Evolutionary conservation across 2,113 vertebrate species (phyloP).

Genomic region (Etheostoma spectabile): DNA sequence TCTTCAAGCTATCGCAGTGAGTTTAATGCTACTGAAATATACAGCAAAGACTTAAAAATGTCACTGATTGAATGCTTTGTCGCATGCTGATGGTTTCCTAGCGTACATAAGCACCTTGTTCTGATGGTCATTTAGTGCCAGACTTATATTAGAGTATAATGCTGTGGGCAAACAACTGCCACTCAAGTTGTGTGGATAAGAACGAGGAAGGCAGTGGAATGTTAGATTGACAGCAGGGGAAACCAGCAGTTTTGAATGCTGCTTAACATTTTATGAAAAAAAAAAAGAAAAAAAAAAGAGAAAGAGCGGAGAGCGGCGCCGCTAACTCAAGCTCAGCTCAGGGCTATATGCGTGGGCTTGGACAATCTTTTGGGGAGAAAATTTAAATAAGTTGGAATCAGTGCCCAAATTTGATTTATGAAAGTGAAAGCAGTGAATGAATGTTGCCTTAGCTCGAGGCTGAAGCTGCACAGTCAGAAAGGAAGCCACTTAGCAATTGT

Average conservation of each 20-base stretch:
- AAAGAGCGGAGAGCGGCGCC: not conserved
- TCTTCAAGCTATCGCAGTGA: not conserved
- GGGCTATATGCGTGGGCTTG: slow-evolving; percentile 27
- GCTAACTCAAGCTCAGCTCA: slow-evolving; percentile 37
- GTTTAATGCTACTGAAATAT: not conserved
- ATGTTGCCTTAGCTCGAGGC: slow-evolving; percentile 42
- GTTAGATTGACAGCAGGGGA: slow-evolving; percentile 43
- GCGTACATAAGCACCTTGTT: slow-evolving; percentile 53
- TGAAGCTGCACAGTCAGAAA: slow-evolving; percentile 38
- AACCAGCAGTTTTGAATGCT: slow-evolving; percentile 41
- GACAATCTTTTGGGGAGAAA: slow-evolving; percentile 30
- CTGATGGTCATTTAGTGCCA: slow-evolving; percentile 55
- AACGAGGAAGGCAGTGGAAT: slow-evolving; percentile 34
- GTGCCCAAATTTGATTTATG: slow-evolving; percentile 57
- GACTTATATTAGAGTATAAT: slow-evolving; percentile 51
- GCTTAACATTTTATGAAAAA: slow-evolving; percentile 13
- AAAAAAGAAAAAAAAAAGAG: not conserved
- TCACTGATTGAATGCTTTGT: not conserved
- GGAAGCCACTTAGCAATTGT: slow-evolving; percentile 51
- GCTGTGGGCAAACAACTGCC: slow-evolving; percentile 55
- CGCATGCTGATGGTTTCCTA: slow-evolving; percentile 33
- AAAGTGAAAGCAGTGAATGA: slow-evolving; percentile 38
- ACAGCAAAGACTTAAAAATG: not conserved
- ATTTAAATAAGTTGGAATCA: slow-evolving; percentile 61
- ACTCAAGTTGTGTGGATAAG: slow-evolving; percentile 53